Evolutionary conservation across 2,113 vertebrate genomes (phyloP).

Genomic region (Quiscalus mexicanus): DNA sequence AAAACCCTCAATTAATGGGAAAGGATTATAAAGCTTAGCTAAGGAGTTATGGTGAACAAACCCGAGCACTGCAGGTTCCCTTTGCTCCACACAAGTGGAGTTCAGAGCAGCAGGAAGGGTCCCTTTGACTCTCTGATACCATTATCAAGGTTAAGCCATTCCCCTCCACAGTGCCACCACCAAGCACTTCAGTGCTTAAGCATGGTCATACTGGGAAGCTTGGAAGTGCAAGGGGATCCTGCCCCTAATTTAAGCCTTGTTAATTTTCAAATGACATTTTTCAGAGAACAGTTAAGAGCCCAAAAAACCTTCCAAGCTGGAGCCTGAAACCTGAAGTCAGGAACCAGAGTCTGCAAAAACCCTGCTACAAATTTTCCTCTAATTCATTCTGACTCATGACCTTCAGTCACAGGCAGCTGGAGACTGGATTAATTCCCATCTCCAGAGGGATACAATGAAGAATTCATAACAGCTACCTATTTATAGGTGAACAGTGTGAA

Average conservation of each 20-base stretch:
- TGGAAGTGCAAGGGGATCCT: not conserved
- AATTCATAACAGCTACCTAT: constrained; percentile 51
- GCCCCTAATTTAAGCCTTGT: not conserved
- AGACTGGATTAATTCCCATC: constrained; percentile 50
- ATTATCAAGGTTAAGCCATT: not conserved
- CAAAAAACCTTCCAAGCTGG: constrained; percentile 15
- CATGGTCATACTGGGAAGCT: not conserved
- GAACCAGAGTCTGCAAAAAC: constrained; percentile 32
- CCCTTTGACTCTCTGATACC: not conserved
- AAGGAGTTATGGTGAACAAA: not conserved
- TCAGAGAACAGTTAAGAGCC: constrained; percentile 35
- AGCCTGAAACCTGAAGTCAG: constrained; percentile 51
- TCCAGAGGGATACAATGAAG: not conserved
- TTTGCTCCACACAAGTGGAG: not conserved
- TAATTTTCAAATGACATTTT: constrained; percentile 46
- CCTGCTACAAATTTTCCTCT: constrained; percentile 27
- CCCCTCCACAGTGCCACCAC: not conserved
- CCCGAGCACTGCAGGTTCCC: not conserved
- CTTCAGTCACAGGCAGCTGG: constrained; percentile 54
- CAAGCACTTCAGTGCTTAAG: not conserved
- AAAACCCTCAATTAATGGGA: not conserved
- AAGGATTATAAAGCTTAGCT: not conserved
- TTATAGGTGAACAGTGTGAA: constrained; percentile 38
- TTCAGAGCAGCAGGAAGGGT: not conserved
- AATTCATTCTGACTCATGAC: constrained; percentile 58